These are phyloP conservation scores for Cephus pygmeus DNA, from an alignment of 2,888 invertebrate genomes.

Conservation along the genomic window DNA sequence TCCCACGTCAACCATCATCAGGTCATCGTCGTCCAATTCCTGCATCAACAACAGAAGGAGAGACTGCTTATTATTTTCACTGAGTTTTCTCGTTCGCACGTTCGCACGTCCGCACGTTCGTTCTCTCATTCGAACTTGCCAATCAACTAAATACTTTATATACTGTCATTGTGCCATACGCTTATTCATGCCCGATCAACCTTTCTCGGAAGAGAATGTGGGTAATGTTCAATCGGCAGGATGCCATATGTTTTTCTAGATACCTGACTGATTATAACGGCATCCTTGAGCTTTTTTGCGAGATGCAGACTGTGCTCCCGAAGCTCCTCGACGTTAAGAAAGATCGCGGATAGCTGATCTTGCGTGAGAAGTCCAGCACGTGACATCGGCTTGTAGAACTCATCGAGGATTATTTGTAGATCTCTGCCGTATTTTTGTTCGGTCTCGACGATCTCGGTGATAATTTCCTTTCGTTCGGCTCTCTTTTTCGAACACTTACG, in stretches of 20 bases:
- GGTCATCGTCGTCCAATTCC: slow-evolving; percentile 74
- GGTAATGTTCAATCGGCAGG: too few relatives aligned
- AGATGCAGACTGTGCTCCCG: slow-evolving; percentile 88
- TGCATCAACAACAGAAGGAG: slow-evolving; percentile 20
- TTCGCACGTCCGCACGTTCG: neutral
- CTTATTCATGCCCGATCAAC: too few relatives aligned
- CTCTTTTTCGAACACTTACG: slow-evolving; percentile 89
- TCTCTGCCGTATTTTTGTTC: slow-evolving; percentile 96
- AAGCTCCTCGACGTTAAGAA: slow-evolving; percentile 92
- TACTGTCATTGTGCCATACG: too few relatives aligned
- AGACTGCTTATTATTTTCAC: neutral
- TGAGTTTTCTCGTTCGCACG: neutral
- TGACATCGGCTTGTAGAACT: slow-evolving; percentile 93
- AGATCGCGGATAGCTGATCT: slow-evolving; percentile 91
- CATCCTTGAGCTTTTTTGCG: slow-evolving; percentile 86
- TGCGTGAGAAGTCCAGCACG: slow-evolving; percentile 91
- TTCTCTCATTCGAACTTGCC: neutral
- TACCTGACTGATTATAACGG: slow-evolving; percentile 81
- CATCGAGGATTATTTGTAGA: slow-evolving; percentile 90
- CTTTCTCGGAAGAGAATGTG: too few relatives aligned
- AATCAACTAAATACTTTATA: neutral
- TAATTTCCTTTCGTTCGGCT: slow-evolving; percentile 92
- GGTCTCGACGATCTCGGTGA: slow-evolving; percentile 95
- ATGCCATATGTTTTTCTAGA: neutral
- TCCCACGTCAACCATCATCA: slow-evolving; percentile 90